phyloP scores from a whole-genome alignment of 2,113 vertebrate genomes.

The Callipepla californica region DNA sequence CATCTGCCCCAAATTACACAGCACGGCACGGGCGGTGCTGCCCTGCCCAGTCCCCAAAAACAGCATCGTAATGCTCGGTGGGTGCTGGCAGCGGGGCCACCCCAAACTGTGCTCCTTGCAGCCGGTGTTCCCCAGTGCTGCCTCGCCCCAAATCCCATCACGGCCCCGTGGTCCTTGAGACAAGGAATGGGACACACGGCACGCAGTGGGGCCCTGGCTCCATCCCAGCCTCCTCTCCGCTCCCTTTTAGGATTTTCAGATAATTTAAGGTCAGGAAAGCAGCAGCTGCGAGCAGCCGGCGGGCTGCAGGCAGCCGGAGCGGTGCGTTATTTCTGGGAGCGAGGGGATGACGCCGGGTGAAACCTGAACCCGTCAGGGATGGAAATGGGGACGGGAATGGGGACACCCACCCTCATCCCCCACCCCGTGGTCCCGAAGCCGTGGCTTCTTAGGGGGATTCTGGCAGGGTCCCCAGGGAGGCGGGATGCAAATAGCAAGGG shows the following conservation, averaged over 20 bases:
- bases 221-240: not conserved
- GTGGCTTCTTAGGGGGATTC: not conserved
- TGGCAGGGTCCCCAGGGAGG: not conserved
- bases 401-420: not conserved
- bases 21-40: not conserved
- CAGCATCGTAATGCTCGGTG: not conserved
- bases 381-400: not conserved
- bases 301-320: not conserved
- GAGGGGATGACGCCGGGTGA: not conserved
- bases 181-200: not conserved
- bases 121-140: not conserved
- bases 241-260: slow-evolving; percentile 32
- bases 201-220: not conserved
- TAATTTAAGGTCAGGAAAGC: slow-evolving; percentile 12
- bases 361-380: not conserved
- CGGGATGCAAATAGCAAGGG: slow-evolving; percentile 2
- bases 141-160: not conserved
- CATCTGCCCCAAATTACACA: slow-evolving; percentile 60
- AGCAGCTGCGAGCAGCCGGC: slow-evolving; percentile 29
- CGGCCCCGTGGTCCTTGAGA: not conserved
- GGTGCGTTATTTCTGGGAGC: slow-evolving; percentile 30
- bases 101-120: not conserved
- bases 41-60: slow-evolving; percentile 40
- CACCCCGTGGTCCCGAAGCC: not conserved
- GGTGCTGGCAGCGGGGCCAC: not conserved